Evolutionary conservation across 2,797 vertebrate species (phyloP), one percentile per base, ranked within the genome.

Genomic region (Denticeps clupeoides): DNA sequence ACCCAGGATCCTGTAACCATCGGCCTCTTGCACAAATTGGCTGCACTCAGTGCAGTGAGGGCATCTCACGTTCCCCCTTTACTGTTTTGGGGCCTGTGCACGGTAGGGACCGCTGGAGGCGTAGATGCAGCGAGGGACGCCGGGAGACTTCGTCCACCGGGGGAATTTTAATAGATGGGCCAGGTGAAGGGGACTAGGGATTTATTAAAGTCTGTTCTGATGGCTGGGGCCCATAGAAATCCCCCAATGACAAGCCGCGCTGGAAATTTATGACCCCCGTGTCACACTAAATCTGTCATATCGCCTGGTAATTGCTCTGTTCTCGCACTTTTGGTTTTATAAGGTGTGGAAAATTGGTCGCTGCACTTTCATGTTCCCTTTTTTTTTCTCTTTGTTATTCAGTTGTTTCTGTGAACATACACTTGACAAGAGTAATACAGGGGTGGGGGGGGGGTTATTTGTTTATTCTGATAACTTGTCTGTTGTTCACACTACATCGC

Each of bases 261-360:
- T 49, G 51, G 35, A 58, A 51, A 63, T 68, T 55, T 56, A 59
- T 37, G 59, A 51, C 50, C 54, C 25, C 9, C 4, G 43, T 40
- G 29, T 53, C 45, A 41, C 37, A 42, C 42, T 67, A 55, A 59
- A 70, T 63, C 60, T 62, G 63, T 54, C 63, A 63, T 45, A 41
- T 16, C 26, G 31, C 37, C 37, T 15, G 37, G 60, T 67, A 70
- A 70, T 70, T 67, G 64, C 56, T 49, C 45, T n/a, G 33, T 27
- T 45, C 47, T 51, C 40, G 33, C 59, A 51, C 60, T 58, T 56
- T 31, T 29, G 54, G 33, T 28, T 43, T 54, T 59, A 48, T 44
- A 16, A 45, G 19, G 26, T 28, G 22, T 35, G 53, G 49, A 56
- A 56, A 56, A 61, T 56, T 59, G 49, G 56, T 45, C 49, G 32